Base-by-base conservation (phyloP, 2,113 vertebrate species). In the Arenaria interpres region DNA sequence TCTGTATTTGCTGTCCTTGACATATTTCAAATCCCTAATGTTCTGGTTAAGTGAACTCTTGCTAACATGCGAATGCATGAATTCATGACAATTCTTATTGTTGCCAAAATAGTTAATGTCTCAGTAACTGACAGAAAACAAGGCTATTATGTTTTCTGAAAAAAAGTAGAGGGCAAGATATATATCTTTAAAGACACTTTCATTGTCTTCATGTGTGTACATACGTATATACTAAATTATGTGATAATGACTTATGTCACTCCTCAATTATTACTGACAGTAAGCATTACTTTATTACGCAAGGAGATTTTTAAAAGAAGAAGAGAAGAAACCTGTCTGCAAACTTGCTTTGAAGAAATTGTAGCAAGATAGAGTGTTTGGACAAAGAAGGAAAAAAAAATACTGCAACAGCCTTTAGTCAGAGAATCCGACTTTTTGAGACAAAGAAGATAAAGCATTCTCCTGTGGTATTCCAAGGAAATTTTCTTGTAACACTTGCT, bases 281-380 rank as follows among this genome's bases (percentile, higher is more conserved):
- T 66, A 92, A 78, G 6, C 1, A 35, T 37, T 48, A 48, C 32
- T 60, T 83, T 6, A 32, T 56, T 28, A 48, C 22, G 4, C 7
- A 79, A 63, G 18, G 19, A 64, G 9, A 41, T 69, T 33, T 9
- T 64, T 41, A 63, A 32, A 22, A 22, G 3, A 20, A 20, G 2
- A 15, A 8, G 1, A 14, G 54, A 60, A 17, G 0, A 83, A 83
- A 93, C 0, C 3, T 83, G 5, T 32, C 4, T 25, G 11, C 3
- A 76, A 79, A 39, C 4, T 48, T 79, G 67, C 5, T 50, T 41
- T 50, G 22, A 53, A 67, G 14, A 92, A 60, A n/a, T 41, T 5
- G 7, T 45, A 62, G 16, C 10, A 62, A 32, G 4, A 50, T 7
- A 32, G 7, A 27, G 13, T 69, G 6, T 45, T 56, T 32, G 10